Conservation (phyloP, 2,797 vertebrate species). For the Channallabes apus region DNA sequence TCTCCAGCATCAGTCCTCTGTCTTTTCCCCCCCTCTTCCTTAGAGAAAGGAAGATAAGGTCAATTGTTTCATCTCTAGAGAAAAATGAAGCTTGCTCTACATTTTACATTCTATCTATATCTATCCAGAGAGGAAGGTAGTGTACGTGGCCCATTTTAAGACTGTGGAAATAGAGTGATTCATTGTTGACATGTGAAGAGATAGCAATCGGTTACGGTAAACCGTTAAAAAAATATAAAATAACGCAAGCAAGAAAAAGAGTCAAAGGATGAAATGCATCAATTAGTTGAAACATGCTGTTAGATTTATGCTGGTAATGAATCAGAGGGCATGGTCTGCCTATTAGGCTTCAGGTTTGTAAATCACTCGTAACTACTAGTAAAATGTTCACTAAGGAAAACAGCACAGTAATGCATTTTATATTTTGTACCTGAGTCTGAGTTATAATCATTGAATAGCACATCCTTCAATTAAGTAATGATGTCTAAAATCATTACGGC, state of each 20-base stretch:
- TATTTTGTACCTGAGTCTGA: not conserved
- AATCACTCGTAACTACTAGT: constrained; percentile 9
- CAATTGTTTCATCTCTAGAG: constrained; percentile 17
- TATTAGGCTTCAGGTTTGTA: not conserved
- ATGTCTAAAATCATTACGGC: not conserved
- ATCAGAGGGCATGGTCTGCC: constrained; percentile 5
- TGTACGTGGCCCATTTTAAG: constrained; percentile 25
- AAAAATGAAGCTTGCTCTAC: constrained; percentile 39
- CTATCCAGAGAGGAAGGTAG: constrained; percentile 8
- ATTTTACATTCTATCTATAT: constrained; percentile 42
- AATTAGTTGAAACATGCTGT: not conserved
- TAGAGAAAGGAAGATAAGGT: constrained; percentile 23
- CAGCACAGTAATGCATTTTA: not conserved
- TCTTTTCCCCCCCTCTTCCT: constrained; percentile 11
- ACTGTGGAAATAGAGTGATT: constrained; percentile 26
- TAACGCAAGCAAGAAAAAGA: not conserved
- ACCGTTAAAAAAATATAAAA: not conserved
- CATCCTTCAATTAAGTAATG: not conserved
- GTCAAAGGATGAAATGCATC: not conserved
- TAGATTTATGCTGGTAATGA: not conserved
- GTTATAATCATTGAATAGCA: constrained; percentile 10
- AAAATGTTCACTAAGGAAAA: not conserved
- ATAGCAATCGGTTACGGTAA: not conserved
- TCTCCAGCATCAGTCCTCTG: not conserved
- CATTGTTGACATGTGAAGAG: constrained; percentile 27